Evolutionary conservation across 2,888 invertebrate genomes (phyloP).

Genomic region (Pristionchus arcanus): DNA sequence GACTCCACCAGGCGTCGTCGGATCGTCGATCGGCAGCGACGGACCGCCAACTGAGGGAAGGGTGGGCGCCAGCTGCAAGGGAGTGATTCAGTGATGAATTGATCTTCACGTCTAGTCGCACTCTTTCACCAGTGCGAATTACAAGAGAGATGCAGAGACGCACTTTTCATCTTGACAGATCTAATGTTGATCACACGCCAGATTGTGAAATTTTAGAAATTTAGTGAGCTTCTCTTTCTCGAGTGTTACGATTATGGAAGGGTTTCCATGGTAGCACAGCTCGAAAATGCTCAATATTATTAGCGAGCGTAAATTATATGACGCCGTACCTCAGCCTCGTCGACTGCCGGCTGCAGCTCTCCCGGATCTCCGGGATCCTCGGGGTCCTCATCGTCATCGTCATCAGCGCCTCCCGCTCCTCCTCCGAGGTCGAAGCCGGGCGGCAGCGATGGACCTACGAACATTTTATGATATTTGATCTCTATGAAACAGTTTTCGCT

Average conservation of each 20-base stretch:
- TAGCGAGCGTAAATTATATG: not conserved
- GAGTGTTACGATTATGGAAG: no score
- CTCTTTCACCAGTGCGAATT: not conserved
- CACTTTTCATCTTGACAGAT: not conserved
- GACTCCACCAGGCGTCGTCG: not conserved
- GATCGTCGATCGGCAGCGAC: constrained; percentile 45
- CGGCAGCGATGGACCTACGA: constrained; percentile 43
- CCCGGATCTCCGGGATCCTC: constrained; percentile 51
- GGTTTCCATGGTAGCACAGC: no score
- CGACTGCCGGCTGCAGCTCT: not conserved
- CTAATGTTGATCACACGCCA: no score
- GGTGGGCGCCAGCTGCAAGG: constrained; percentile 50
- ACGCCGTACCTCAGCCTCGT: constrained; percentile 10
- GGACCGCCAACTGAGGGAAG: constrained; percentile 35
- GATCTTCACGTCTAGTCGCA: not conserved
- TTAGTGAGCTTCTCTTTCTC: no score
- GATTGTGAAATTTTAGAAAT: no score
- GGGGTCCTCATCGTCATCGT: constrained; percentile 48
- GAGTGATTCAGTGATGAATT: no score
- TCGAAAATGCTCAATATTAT: no score
- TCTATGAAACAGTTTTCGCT: no score
- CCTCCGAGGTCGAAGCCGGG: constrained; percentile 45
- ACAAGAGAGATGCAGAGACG: not conserved
- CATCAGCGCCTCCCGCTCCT: not conserved
- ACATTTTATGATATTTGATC: no score